phyloP scores from a whole-genome alignment of 2,113 vertebrate genomes.

The Dolichotis patagonum region DNA sequence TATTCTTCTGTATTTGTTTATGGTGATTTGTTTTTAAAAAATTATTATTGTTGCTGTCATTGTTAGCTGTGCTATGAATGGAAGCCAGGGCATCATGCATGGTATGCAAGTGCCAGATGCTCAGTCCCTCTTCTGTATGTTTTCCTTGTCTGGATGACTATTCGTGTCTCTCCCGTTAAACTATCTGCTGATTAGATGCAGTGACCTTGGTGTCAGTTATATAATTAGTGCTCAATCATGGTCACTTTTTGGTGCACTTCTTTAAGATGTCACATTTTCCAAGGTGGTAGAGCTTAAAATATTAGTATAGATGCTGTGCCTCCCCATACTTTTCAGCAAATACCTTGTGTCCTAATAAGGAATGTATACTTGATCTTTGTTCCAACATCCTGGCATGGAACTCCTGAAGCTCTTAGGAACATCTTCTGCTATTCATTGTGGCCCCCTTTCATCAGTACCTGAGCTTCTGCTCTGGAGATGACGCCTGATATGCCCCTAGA shows the following conservation, averaged over 20 bases:
- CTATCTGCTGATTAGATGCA: background rate
- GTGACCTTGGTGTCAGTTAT: background rate
- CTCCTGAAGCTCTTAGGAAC: background rate
- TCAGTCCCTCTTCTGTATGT: background rate
- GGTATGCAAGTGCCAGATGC: background rate
- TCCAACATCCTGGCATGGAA: background rate
- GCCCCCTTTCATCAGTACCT: background rate
- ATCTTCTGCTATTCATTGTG: background rate
- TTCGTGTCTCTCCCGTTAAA: background rate
- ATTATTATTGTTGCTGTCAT: background rate
- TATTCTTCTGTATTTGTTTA: background rate
- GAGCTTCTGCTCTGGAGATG: background rate
- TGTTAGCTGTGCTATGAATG: background rate
- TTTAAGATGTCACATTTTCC: background rate
- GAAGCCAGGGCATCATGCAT: no score
- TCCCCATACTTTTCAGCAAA: background rate
- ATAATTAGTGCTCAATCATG: background rate
- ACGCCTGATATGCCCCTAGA: background rate
- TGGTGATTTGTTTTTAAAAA: background rate
- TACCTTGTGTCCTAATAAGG: background rate
- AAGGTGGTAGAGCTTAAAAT: background rate
- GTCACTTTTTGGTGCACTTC: background rate
- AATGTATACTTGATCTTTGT: background rate
- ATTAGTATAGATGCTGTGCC: no score
- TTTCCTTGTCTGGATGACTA: background rate